Conservation (phyloP, 2,888 invertebrate species). For the Hirtodrosophila trivittata region DNA sequence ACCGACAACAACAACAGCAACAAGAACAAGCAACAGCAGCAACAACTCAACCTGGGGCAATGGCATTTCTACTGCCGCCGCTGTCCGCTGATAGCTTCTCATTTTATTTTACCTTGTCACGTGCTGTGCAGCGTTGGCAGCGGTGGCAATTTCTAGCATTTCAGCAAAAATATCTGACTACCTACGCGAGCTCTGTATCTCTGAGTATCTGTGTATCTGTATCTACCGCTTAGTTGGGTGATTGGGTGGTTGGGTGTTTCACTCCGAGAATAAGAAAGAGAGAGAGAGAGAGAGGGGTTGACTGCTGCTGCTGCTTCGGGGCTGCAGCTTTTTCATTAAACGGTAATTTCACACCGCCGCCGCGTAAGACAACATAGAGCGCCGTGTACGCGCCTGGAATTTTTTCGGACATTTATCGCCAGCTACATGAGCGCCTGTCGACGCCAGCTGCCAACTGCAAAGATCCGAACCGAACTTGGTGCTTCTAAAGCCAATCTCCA, state of each 20-base stretch:
- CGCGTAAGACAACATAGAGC: conserved; percentile 25
- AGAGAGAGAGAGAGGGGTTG: too few species aligned
- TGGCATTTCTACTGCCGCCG: conserved; percentile 33
- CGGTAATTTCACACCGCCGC: conserved; percentile 75
- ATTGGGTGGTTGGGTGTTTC: conserved; percentile 1
- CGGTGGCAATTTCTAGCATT: conserved; percentile 79
- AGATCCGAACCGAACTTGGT: conserved; percentile 24
- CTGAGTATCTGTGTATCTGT: conserved; percentile 24
- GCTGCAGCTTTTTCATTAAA: conserved; percentile 72
- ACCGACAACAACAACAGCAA: conserved; percentile 17
- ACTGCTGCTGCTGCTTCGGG: conserved; percentile 22
- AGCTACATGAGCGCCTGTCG: conserved; percentile 53
- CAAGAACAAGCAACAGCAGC: conserved; percentile 4
- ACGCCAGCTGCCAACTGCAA: conserved; percentile 28
- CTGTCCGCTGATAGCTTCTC: conserved; percentile 72
- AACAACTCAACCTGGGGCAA: conserved; percentile 42
- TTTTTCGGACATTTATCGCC: conserved; percentile 74
- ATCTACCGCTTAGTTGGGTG: conserved; percentile 5
- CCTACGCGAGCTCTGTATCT: conserved; percentile 58
- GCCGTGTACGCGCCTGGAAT: conserved; percentile 69
- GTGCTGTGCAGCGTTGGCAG: conserved; percentile 68
- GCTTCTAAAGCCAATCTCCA: conserved; percentile 54
- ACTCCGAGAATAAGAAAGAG: too few species aligned
- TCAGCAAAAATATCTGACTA: conserved; percentile 75
- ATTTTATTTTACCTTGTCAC: conserved; percentile 78